Evolutionary conservation across 2,888 invertebrate genomes (phyloP).

Genomic region (Ametastegia equiseti): DNA sequence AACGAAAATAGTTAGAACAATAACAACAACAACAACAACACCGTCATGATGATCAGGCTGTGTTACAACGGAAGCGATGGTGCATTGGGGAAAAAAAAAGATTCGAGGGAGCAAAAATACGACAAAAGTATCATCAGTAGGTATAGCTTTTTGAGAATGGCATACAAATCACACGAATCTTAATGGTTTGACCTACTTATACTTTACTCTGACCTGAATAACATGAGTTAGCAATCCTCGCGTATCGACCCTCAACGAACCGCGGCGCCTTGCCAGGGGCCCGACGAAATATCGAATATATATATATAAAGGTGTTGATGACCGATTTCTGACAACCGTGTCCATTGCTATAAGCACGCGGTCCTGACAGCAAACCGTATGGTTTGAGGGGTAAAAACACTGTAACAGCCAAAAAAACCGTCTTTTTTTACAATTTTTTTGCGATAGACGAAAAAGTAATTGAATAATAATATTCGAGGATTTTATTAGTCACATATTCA

Average conservation of each 20-base stretch:
- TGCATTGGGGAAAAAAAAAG: too few species aligned
- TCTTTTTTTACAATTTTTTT: too few species aligned
- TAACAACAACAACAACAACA: background rate
- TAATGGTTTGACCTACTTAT: constrained; percentile 42
- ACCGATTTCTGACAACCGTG: background rate
- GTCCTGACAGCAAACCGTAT: background rate
- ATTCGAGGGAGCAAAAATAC: background rate
- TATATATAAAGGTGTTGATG: background rate
- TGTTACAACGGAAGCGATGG: background rate
- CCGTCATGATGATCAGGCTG: too few species aligned
- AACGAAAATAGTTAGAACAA: background rate
- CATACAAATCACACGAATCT: constrained; percentile 24
- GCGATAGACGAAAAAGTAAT: too few species aligned
- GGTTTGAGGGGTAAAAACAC: too few species aligned
- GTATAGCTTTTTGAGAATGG: constrained; percentile 15
- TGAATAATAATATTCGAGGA: too few species aligned
- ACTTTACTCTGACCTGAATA: constrained; percentile 39
- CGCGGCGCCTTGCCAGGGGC: constrained; percentile 37
- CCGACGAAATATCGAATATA: background rate
- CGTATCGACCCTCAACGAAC: constrained; percentile 38
- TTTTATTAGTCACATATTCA: too few species aligned
- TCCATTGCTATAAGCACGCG: background rate
- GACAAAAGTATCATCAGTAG: background rate
- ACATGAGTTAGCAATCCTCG: constrained; percentile 34
- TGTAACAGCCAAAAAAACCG: too few species aligned